Conservation (phyloP, 2,797 vertebrate genomes). For the Zalophus californianus region DNA sequence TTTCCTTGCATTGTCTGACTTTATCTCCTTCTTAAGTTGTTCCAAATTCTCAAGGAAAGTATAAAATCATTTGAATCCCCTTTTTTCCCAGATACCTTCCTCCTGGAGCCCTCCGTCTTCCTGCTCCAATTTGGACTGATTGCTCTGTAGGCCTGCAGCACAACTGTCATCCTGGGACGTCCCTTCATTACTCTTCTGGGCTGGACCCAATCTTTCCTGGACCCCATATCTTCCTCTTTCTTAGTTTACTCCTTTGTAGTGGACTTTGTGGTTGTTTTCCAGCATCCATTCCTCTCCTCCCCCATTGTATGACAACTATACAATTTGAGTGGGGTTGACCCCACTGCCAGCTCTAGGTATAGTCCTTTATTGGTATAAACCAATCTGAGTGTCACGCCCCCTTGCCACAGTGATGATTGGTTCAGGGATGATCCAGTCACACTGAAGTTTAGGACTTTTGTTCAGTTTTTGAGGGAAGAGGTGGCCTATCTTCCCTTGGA, state of each 20-base stretch:
- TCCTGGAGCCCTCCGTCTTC: constrained; percentile 56
- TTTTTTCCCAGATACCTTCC: constrained; percentile 47
- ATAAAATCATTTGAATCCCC: constrained; percentile 62
- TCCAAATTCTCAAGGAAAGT: constrained; percentile 65
- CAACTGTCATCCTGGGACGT: constrained; percentile 40
- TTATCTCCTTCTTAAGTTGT: constrained; percentile 67
- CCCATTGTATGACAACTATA: not conserved
- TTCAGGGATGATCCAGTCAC: constrained; percentile 47
- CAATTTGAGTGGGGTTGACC: not conserved
- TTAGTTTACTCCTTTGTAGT: constrained; percentile 51
- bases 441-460: constrained; percentile 23
- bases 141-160: constrained; percentile 50
- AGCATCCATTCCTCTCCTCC: constrained; percentile 22
- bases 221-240: constrained; percentile 34
- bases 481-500: constrained; percentile 23
- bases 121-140: constrained; percentile 61
- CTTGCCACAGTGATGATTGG: not conserved
- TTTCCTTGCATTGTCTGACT: constrained; percentile 43
- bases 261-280: constrained; percentile 43
- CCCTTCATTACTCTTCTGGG: constrained; percentile 65
- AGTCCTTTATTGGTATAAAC: constrained; percentile 42
- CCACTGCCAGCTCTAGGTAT: not conserved
- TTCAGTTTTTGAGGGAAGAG: constrained; percentile 55
- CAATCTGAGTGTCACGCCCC: constrained; percentile 37
- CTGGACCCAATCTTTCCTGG: constrained; percentile 62